phyloP scores from a whole-genome alignment of 1,140 invertebrate genomes.

The Meteorus sp. region DNA sequence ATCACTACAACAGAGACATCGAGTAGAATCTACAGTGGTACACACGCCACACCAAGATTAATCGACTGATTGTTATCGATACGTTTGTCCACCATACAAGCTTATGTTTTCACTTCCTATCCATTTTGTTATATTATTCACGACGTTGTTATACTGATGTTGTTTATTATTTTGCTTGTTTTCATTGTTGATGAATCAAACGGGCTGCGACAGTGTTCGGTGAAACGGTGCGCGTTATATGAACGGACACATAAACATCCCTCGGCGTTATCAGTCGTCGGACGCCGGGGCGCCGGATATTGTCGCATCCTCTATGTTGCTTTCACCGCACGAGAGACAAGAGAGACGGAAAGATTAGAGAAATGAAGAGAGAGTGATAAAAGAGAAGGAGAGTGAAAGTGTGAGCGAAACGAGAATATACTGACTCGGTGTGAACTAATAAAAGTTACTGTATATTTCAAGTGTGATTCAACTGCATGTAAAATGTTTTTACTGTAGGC shows the following conservation, averaged over 20 bases:
- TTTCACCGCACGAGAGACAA: slow-evolving; percentile 36
- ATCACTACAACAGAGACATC: no score
- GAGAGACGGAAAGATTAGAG: slow-evolving; percentile 25
- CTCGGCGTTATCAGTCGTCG: slow-evolving; percentile 60
- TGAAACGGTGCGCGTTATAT: slow-evolving; percentile 51
- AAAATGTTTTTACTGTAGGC: no score
- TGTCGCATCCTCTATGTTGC: slow-evolving; percentile 58
- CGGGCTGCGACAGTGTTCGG: slow-evolving; percentile 34
- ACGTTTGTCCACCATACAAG: no score
- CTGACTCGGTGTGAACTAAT: background rate
- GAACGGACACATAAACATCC: slow-evolving; percentile 60
- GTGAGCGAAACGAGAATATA: background rate
- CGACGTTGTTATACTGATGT: background rate
- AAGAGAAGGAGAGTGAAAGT: background rate
- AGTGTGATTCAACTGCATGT: no score
- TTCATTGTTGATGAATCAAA: slow-evolving; percentile 29
- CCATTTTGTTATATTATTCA: no score
- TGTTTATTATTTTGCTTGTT: background rate
- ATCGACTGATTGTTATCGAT: no score
- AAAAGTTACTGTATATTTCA: no score
- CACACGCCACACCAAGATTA: no score
- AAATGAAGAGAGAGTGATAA: background rate
- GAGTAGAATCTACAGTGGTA: no score
- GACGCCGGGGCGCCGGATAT: slow-evolving; percentile 61
- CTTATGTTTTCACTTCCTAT: no score